Percentiles rank a stretch among this genome's conserved stretches.
phyloP scores from a whole-genome alignment of 1,140 invertebrate species.

The Pachypsylla venusta region DNA sequence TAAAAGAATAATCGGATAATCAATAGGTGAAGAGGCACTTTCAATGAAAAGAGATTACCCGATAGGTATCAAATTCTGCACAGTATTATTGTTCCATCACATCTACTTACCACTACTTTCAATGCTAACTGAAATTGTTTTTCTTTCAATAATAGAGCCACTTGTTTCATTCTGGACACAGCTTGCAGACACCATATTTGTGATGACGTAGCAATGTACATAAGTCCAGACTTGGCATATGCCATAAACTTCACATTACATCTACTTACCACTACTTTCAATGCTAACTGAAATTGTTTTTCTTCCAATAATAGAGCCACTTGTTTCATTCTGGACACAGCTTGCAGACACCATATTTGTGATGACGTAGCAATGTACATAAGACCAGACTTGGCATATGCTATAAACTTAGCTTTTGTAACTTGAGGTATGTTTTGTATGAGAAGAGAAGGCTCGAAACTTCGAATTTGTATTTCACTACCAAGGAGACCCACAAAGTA shows the following conservation, averaged over 20 bases:
- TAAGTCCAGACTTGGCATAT: constrained; percentile 51
- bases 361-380: constrained; percentile 74
- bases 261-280: constrained; percentile 50
- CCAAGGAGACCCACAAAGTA: constrained; percentile 71
- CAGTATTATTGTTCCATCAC: too few relatives aligned
- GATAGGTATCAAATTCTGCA: too few relatives aligned
- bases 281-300: constrained; percentile 87
- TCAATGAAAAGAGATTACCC: too few relatives aligned
- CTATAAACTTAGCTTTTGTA: constrained; percentile 45
- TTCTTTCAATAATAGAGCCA: constrained; percentile 60
- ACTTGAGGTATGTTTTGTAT: constrained; percentile 61
- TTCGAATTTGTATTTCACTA: constrained; percentile 66
- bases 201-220: constrained; percentile 73
- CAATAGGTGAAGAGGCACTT: too few relatives aligned
- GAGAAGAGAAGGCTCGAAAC: constrained; percentile 46
- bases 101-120: constrained; percentile 46
- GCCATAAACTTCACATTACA: constrained; percentile 45
- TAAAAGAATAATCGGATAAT: too few relatives aligned
- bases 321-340: constrained; percentile 63
- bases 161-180: constrained; percentile 64
- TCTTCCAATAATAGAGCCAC: constrained; percentile 63
- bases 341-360: constrained; percentile 70
- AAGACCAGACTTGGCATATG: constrained; percentile 51
- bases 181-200: constrained; percentile 72
- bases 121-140: constrained; percentile 92